These are phyloP conservation scores for Watsonalla binaria DNA, from an alignment of 2,888 invertebrate genomes.

Conservation along the genomic window DNA sequence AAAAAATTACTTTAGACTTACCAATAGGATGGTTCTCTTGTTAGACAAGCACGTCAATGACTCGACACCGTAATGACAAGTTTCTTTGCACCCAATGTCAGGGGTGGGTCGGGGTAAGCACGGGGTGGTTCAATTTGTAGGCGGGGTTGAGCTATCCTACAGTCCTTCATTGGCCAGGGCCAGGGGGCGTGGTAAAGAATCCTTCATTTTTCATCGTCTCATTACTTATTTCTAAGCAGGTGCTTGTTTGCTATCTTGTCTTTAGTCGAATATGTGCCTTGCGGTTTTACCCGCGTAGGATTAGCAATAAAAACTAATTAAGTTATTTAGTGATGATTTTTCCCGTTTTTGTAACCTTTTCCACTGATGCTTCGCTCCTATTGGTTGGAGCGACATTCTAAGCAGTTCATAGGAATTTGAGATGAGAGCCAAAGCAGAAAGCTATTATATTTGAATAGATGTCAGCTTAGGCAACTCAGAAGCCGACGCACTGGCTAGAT, in stretches of 20 bases:
- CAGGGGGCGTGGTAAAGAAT: neutral
- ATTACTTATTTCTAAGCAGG: neutral
- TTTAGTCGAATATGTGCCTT: no score
- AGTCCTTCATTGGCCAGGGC: neutral
- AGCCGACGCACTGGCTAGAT: no score
- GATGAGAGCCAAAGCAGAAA: no score
- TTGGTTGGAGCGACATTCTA: no score
- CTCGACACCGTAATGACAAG: slow-evolving; percentile 27
- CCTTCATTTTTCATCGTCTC: neutral
- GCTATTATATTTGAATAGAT: no score
- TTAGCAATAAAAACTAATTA: no score
- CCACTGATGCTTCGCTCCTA: no score
- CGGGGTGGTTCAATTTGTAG: slow-evolving; percentile 32
- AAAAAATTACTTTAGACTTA: neutral
- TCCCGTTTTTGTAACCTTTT: no score
- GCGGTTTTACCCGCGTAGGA: no score
- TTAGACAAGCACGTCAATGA: slow-evolving; percentile 21
- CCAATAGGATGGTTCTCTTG: slow-evolving; percentile 7
- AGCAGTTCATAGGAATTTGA: no score
- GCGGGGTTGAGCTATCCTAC: slow-evolving; percentile 41
- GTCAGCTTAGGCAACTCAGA: no score
- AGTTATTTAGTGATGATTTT: no score
- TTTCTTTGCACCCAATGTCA: slow-evolving; percentile 22
- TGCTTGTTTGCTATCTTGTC: neutral
- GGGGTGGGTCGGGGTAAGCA: slow-evolving; percentile 22